Percentiles rank a stretch among this genome's conserved stretches.
Conservation (phyloP, 1,140 invertebrate species). For the Dendroctonus ponderosae region DNA sequence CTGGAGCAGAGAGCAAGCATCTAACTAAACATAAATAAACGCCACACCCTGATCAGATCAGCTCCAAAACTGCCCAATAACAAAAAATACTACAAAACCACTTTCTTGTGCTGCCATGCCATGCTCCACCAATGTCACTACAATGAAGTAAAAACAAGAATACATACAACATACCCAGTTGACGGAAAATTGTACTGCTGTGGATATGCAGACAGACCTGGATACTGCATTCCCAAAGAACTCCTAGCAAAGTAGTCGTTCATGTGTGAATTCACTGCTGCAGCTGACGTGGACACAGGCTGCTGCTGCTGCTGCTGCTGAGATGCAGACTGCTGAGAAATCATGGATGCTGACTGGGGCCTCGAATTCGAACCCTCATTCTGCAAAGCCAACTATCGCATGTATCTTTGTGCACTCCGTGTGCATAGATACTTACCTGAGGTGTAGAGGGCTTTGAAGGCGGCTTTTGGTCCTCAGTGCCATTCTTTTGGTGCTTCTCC, state of each 20-base stretch:
- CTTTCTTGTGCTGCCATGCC: not conserved
- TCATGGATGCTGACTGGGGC: constrained; percentile 38
- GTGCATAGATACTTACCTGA: constrained; percentile 20
- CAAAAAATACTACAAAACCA: too few species aligned
- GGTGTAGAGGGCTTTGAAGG: constrained; percentile 40
- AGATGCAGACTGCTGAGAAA: constrained; percentile 5
- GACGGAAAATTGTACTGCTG: constrained; percentile 42
- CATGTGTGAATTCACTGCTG: constrained; percentile 30
- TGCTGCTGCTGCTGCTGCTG: constrained; percentile 13
- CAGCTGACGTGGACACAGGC: constrained; percentile 13
- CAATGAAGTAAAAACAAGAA: constrained; percentile 27
- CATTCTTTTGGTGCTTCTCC: constrained; percentile 45
- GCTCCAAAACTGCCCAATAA: too few species aligned
- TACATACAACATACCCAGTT: constrained; percentile 38
- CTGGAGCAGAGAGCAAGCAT: too few species aligned
- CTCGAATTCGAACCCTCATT: constrained; percentile 37
- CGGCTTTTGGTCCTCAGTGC: constrained; percentile 39
- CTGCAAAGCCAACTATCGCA: not conserved
- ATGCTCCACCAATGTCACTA: constrained; percentile 12
- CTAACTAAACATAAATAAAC: too few species aligned
- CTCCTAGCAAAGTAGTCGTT: constrained; percentile 42
- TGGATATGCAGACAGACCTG: constrained; percentile 39
- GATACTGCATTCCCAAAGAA: constrained; percentile 37
- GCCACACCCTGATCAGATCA: too few species aligned
- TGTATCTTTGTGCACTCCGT: not conserved